phyloP scores from a whole-genome alignment of 2,888 invertebrate species.

The Eristalinus aeneus region DNA sequence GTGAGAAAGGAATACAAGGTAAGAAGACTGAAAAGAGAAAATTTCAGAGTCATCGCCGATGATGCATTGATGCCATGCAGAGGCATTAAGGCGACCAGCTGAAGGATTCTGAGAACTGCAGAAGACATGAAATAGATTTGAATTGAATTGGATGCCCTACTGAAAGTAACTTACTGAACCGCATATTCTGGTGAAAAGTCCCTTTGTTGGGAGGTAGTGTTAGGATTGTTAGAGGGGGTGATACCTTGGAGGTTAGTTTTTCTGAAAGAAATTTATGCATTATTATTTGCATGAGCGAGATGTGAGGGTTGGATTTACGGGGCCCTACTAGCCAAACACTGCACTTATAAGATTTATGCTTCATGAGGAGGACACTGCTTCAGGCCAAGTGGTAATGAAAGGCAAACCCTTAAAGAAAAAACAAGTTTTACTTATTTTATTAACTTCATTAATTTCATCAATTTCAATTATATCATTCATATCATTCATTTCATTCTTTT shows the following conservation, averaged over 20 bases:
- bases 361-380: background rate
- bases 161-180: slow-evolving; percentile 37
- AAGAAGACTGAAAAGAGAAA: slow-evolving; percentile 59
- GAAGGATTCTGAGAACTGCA: slow-evolving; percentile 80
- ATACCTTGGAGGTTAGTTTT: background rate
- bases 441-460: no score
- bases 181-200: slow-evolving; percentile 58
- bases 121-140: background rate
- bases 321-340: slow-evolving; percentile 3
- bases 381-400: no score
- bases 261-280: slow-evolving; percentile 7
- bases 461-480: no score
- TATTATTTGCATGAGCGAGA: no score
- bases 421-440: no score
- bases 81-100: slow-evolving; percentile 81
- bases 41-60: slow-evolving; percentile 79
- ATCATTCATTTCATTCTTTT: no score
- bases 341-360: background rate
- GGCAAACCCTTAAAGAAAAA: no score
- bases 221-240: background rate
- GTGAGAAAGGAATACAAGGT: slow-evolving; percentile 28
- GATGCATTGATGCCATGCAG: slow-evolving; percentile 78
- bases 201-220: background rate
- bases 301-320: background rate
- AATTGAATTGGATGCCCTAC: background rate